Conservation (phyloP, 2,113 vertebrate species). For the Sphyrna mokarran region DNA sequence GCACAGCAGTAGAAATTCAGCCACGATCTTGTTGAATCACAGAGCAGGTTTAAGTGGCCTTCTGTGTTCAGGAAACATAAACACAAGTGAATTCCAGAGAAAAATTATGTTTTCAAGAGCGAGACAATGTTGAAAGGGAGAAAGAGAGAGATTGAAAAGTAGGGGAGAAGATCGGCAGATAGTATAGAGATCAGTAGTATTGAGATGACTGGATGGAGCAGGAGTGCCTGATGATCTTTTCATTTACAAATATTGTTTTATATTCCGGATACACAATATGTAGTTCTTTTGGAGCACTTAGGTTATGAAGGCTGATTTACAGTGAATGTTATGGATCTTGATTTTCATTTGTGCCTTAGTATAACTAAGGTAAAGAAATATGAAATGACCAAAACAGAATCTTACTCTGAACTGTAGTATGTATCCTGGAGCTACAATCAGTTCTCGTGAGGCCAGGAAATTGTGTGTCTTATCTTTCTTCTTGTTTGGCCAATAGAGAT, state of each 20-base stretch:
- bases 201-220: neutral
- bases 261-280: neutral
- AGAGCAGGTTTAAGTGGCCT: too few relatives aligned
- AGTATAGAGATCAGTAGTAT: neutral
- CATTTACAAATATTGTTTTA: neutral
- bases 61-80: neutral
- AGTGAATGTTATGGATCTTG: neutral
- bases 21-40: too few relatives aligned
- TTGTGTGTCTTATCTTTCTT: constrained; percentile 89
- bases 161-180: neutral
- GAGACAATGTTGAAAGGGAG: neutral
- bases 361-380: neutral
- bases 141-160: neutral
- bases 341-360: too few relatives aligned
- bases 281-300: neutral
- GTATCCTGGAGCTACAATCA: constrained; percentile 95
- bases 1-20: too few relatives aligned
- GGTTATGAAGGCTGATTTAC: neutral
- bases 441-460: constrained; percentile 86
- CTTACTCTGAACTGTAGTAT: constrained; percentile 96
- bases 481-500: constrained; percentile 97
- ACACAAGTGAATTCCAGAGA: neutral
- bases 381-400: neutral
- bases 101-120: neutral
- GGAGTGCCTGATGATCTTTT: neutral